phyloP scores from a whole-genome alignment of 1,140 invertebrate genomes.

The Zaprionus ornatus region DNA sequence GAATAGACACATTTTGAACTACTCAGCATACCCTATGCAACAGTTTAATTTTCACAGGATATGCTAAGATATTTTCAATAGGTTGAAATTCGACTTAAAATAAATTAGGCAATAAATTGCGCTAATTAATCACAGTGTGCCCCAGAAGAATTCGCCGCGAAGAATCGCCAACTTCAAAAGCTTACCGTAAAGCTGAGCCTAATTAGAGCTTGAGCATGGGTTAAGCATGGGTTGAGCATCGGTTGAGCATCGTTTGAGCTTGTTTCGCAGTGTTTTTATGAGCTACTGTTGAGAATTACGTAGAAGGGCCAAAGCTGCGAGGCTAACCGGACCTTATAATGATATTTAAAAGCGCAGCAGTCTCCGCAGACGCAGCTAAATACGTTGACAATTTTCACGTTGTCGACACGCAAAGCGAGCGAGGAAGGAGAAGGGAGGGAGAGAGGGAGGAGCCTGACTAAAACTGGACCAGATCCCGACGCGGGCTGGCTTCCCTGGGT shows the following conservation, averaged over 20 bases:
- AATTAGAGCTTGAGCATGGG: constrained; percentile 29
- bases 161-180: constrained; percentile 2
- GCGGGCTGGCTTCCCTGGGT: not conserved
- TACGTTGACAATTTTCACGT: constrained; percentile 78
- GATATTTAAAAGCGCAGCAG: constrained; percentile 71
- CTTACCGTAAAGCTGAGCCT: constrained; percentile 6
- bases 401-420: constrained; percentile 36
- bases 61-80: not conserved
- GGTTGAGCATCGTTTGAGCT: constrained; percentile 14
- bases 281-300: constrained; percentile 73
- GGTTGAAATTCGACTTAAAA: not conserved
- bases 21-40: not conserved
- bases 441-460: not conserved
- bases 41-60: not conserved
- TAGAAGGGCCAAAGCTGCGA: constrained; percentile 41
- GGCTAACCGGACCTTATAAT: constrained; percentile 59
- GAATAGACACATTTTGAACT: not conserved
- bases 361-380: constrained; percentile 53
- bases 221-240: constrained; percentile 7
- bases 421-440: not conserved
- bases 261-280: constrained; percentile 29
- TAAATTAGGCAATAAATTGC: constrained; percentile 7
- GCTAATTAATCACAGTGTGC: not conserved
- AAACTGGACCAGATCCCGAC: constrained; percentile 41
- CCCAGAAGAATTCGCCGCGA: not conserved